Base-by-base conservation (phyloP, 2,113 vertebrate species). In the Anthoscopus minutus region DNA sequence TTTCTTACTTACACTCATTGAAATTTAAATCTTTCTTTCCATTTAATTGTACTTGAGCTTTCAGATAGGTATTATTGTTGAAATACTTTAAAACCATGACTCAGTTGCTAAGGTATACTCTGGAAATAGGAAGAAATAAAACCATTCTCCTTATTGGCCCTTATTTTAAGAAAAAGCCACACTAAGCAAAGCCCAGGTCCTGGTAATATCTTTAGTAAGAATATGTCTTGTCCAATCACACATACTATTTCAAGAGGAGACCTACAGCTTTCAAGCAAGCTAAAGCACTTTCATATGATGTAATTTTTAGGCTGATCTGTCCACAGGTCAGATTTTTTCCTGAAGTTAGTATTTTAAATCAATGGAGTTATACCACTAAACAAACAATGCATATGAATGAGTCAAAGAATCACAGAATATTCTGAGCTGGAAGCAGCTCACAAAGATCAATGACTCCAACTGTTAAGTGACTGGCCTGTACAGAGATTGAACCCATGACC, bases 401-500 rank as follows among this genome's bases (percentile, higher is more conserved):
- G 17, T 47, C 19, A 45, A 33, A 69, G 12, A 38, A 53, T 13
- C 38, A 38, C 54, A 78, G 28, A 33, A 53, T 24, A 38, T 28
- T 61, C 12, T 44, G 22, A 60, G 18, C 7, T 86, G 54, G 53
- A 45, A 60, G 27, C 7, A 15, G 33, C 12, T 10, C 33, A 53
- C 19, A 38, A 30, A 15, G 38, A 45, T 19, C 22, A 28, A 13
- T 53, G 38, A 38, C 18, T 69, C 14, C 27, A 51, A 1, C 18
- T 51, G 22, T 44, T 13, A 15, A 40, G 12, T 37, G 33, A 28
- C 8, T 16, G 38, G 8, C 33, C 62, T 16, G 54, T 45, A 60
- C 15, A 20, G 33, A 23, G 18, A 33, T 38, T 86, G 22, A 69
- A 45, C 4, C 37, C 2, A 2, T 0, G 3, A 30, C 11, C 3